A percentile compares a stretch with the other conserved stretches of the same genome.
Conservation (phyloP, 2,888 invertebrate genomes). For the Alcis repandata region DNA sequence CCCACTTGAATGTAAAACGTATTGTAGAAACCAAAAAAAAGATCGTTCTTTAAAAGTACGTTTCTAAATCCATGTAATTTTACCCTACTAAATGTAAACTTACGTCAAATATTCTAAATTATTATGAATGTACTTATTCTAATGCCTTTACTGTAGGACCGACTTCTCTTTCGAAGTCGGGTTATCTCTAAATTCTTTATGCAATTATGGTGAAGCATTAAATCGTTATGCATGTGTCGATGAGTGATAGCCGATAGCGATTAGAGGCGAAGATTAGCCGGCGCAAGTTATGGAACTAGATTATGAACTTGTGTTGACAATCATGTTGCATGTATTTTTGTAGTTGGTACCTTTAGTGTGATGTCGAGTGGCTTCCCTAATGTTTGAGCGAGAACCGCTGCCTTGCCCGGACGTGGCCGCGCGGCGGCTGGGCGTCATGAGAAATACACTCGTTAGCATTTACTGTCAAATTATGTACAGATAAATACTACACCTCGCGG, state of each 20-base stretch:
- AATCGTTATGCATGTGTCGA: slow-evolving; percentile 51
- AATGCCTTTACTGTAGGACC: slow-evolving; percentile 24
- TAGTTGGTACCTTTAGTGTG: slow-evolving; percentile 61
- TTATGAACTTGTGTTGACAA: not conserved
- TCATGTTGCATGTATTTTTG: slow-evolving; percentile 61
- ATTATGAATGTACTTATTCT: slow-evolving; percentile 34
- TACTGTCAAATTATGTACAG: not conserved
- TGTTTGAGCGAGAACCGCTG: slow-evolving; percentile 62
- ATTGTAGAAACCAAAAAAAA: slow-evolving; percentile 16
- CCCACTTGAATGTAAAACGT: slow-evolving; percentile 16
- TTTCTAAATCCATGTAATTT: slow-evolving; percentile 34
- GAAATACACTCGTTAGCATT: slow-evolving; percentile 52
- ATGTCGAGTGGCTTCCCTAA: slow-evolving; percentile 67
- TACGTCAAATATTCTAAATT: slow-evolving; percentile 36
- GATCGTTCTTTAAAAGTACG: slow-evolving; percentile 23
- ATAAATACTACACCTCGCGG: not conserved
- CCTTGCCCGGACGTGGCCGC: slow-evolving; percentile 69
- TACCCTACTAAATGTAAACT: slow-evolving; percentile 18
- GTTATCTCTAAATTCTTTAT: slow-evolving; percentile 24
- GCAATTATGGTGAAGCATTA: slow-evolving; percentile 30
- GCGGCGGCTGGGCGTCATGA: slow-evolving; percentile 51
- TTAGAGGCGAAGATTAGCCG: slow-evolving; percentile 16
- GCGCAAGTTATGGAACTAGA: not conserved
- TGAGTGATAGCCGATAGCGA: slow-evolving; percentile 23
- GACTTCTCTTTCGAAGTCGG: slow-evolving; percentile 27